Percentiles rank a stretch among this genome's conserved stretches.
Evolutionary conservation across 2,797 vertebrate species (phyloP).

Genomic region (Eulemur rubriventer): DNA sequence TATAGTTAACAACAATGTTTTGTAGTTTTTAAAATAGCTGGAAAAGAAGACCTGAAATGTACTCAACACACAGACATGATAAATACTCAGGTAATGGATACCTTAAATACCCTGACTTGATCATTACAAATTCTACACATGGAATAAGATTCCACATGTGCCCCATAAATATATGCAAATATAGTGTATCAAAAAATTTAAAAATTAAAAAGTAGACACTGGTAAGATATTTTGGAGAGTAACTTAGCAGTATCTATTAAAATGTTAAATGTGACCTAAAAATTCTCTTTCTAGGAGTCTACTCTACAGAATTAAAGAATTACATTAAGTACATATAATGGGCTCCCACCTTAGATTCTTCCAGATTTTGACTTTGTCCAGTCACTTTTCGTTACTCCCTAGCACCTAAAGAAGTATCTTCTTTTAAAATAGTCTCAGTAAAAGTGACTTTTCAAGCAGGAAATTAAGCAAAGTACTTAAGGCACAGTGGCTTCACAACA

Average conservation of each 20-base stretch:
- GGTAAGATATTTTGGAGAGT: not conserved
- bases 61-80: too few species aligned
- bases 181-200: too few species aligned
- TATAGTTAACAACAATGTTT: too few species aligned
- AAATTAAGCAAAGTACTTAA: not conserved
- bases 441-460: conserved; percentile 45
- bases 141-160: too few species aligned
- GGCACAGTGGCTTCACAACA: not conserved
- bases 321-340: not conserved
- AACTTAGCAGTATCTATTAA: not conserved
- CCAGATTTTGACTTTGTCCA: not conserved
- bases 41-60: too few species aligned
- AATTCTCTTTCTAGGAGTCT: not conserved
- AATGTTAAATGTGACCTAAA: not conserved
- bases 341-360: not conserved
- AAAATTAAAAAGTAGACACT: not conserved
- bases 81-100: too few species aligned
- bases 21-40: too few species aligned
- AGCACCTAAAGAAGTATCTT: not conserved
- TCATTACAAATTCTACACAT: too few species aligned
- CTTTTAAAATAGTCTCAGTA: conserved; percentile 33
- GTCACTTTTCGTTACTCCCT: not conserved
- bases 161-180: too few species aligned
- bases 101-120: too few species aligned
- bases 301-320: not conserved